phyloP scores from a whole-genome alignment of 2,888 invertebrate genomes.

The Callosobruchus maculatus region DNA sequence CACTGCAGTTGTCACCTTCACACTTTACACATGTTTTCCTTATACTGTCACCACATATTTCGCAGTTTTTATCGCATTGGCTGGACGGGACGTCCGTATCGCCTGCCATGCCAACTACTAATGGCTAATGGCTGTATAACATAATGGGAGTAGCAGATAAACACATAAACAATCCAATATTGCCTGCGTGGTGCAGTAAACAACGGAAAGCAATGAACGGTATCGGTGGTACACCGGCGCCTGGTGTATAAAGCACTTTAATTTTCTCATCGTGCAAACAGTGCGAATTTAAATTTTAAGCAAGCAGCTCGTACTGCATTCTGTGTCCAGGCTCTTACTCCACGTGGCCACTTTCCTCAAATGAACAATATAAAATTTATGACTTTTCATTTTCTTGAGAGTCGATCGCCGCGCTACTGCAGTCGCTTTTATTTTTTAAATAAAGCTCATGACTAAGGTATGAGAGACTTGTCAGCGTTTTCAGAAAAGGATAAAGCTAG shows the following conservation, averaged over 20 bases:
- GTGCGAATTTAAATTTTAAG: background rate
- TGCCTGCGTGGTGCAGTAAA: background rate
- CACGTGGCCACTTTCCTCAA: background rate
- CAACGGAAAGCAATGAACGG: background rate
- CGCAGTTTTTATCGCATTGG: no score
- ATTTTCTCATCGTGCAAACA: background rate
- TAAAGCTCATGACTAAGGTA: background rate
- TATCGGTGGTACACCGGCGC: background rate
- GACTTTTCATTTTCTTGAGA: background rate
- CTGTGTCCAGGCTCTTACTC: background rate
- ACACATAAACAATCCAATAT: no score
- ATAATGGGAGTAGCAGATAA: no score
- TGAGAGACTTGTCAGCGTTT: background rate
- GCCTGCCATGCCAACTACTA: no score
- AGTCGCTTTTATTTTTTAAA: background rate
- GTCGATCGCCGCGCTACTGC: background rate
- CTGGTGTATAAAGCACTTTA: background rate
- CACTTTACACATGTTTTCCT: no score
- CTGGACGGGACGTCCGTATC: no score
- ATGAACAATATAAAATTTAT: background rate
- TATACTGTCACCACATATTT: no score
- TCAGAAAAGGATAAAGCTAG: background rate
- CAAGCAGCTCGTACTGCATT: background rate
- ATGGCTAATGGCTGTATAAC: no score
- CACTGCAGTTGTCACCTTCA: no score